Evolutionary conservation across 2,888 invertebrate genomes (phyloP).

Genomic region (Dryomyza anilis): DNA sequence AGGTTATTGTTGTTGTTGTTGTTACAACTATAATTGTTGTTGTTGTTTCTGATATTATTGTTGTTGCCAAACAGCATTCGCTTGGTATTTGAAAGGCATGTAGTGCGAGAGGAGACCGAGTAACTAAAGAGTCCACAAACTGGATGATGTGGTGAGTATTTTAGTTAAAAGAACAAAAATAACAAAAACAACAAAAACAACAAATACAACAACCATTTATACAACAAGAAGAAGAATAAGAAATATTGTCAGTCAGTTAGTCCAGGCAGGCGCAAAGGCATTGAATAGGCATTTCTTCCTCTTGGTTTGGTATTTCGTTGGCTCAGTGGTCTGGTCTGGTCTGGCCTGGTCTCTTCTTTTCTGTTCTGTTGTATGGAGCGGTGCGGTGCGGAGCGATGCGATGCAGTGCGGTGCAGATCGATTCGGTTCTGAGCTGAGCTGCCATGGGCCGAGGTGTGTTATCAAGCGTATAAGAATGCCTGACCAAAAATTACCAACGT

Average conservation of each 20-base stretch:
- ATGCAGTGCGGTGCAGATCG: too few relatives aligned
- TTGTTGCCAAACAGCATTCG: constrained; percentile 18
- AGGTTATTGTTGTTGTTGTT: constrained; percentile 36
- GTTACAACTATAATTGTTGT: constrained; percentile 34
- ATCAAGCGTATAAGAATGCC: constrained; percentile 47
- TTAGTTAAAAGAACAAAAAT: neutral
- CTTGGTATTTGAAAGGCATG: constrained; percentile 17
- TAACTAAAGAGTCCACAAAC: constrained; percentile 12
- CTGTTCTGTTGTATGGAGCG: too few relatives aligned
- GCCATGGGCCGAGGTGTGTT: constrained; percentile 44
- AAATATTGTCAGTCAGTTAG: neutral
- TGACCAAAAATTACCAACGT: constrained; percentile 42
- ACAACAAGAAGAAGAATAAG: neutral
- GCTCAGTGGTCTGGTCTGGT: neutral
- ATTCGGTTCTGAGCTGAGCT: too few relatives aligned
- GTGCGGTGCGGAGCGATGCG: too few relatives aligned
- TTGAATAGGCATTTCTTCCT: constrained; percentile 17
- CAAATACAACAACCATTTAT: neutral
- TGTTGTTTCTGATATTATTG: constrained; percentile 6
- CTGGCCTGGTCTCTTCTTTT: too few relatives aligned
- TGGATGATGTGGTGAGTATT: neutral
- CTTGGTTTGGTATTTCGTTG: constrained; percentile 40
- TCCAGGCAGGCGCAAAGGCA: neutral
- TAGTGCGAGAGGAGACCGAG: too few relatives aligned
- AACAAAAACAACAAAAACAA: neutral